A percentile compares a stretch with the other conserved stretches of the same genome.
Conservation (phyloP, 2,113 vertebrate species). For the Carlito syrichta region DNA sequence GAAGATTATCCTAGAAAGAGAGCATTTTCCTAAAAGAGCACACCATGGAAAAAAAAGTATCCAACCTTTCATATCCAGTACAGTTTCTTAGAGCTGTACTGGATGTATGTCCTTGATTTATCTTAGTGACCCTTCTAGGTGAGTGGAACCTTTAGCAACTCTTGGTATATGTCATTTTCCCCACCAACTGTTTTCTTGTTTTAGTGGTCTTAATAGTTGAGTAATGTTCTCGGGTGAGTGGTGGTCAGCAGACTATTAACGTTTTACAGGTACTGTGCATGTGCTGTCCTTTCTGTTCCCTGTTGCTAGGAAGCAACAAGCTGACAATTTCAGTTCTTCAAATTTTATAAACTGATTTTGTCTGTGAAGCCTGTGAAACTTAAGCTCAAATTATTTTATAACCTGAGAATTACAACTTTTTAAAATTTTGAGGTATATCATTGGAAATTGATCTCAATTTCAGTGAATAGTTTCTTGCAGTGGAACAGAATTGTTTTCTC, state of each 20-base stretch:
- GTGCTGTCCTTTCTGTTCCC: background rate
- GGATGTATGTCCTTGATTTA: background rate
- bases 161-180: background rate
- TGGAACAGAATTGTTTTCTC: background rate
- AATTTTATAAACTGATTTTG: background rate
- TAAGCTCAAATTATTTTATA: background rate
- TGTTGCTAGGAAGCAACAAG: background rate
- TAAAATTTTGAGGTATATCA: background rate
- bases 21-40: background rate
- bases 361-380: background rate
- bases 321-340: background rate
- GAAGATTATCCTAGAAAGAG: background rate
- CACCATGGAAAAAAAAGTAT: background rate
- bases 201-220: background rate
- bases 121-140: background rate
- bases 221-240: background rate
- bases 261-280: background rate
- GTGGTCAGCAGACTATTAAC: background rate
- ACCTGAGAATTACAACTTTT: background rate
- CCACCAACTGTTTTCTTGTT: background rate
- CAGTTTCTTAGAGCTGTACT: background rate
- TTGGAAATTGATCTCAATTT: background rate
- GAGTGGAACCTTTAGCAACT: background rate
- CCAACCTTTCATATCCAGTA: background rate
- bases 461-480: background rate